Conservation (phyloP, 2,113 vertebrate genomes). For the Proterorhinus semilunaris region DNA sequence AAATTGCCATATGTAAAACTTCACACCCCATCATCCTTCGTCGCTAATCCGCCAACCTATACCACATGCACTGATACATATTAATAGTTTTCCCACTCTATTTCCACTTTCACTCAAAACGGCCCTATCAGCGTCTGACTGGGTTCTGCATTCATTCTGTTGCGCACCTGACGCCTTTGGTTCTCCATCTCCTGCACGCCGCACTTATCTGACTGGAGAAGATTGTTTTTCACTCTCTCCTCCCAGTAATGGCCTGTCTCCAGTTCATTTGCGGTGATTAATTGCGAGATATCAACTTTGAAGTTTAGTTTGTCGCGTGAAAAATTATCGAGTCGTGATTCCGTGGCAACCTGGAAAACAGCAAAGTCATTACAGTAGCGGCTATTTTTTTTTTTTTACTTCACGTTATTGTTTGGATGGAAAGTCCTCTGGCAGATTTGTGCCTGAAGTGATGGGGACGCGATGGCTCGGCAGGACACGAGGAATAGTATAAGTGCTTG, state of each 20-base stretch:
- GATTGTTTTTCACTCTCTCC: constrained; percentile 10
- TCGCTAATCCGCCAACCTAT: constrained; percentile 17
- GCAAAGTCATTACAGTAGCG: constrained; percentile 2
- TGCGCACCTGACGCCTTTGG: constrained; percentile 35
- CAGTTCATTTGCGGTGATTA: constrained; percentile 45
- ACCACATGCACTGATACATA: neutral
- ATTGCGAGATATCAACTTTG: constrained; percentile 35
- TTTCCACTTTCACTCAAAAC: constrained; percentile 23
- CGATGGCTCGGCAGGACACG: constrained; percentile 34
- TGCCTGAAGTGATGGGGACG: constrained; percentile 38
- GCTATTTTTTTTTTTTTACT: neutral
- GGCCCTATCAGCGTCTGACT: constrained; percentile 17
- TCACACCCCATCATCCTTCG: neutral
- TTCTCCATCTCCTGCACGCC: constrained; percentile 24
- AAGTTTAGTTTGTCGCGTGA: constrained; percentile 25
- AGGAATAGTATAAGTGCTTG: constrained; percentile 2
- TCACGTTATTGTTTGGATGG: constrained; percentile 19
- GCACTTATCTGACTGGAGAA: constrained; percentile 39
- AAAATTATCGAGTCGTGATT: constrained; percentile 30
- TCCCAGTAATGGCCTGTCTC: constrained; percentile 40
- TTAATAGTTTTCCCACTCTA: neutral
- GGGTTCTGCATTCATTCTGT: constrained; percentile 39
- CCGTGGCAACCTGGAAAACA: neutral
- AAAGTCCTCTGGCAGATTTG: constrained; percentile 28
- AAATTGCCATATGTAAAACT: constrained; percentile 4